Percentiles rank a stretch among this genome's conserved stretches.
phyloP scores from a whole-genome alignment of 2,888 invertebrate genomes.

The Euspilapteryx auroguttella region DNA sequence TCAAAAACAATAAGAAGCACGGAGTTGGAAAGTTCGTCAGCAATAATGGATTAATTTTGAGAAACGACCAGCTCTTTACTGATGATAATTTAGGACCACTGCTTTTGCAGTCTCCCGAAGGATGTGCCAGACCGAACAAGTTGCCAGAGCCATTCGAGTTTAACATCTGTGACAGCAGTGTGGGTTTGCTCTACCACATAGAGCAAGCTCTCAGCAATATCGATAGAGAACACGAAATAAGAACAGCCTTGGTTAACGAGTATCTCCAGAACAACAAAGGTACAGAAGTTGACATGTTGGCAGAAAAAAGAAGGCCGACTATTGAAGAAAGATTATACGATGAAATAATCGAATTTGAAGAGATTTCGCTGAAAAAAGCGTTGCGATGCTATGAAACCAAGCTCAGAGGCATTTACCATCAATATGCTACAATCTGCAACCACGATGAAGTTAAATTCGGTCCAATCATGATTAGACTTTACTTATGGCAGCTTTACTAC shows the following conservation, averaged over 20 bases:
- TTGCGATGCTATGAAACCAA: slow-evolving; percentile 43
- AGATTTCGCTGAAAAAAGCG: slow-evolving; percentile 37
- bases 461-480: slow-evolving; percentile 50
- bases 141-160: too few species aligned
- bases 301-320: slow-evolving; percentile 6
- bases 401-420: slow-evolving; percentile 49
- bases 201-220: slow-evolving; percentile 31
- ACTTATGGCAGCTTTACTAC: slow-evolving; percentile 63
- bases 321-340: too few species aligned
- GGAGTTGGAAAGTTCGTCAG: slow-evolving; percentile 57
- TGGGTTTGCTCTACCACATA: slow-evolving; percentile 45
- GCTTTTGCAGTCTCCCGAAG: too few species aligned
- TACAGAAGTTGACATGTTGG: slow-evolving; percentile 9
- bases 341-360: slow-evolving; percentile 37
- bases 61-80: slow-evolving; percentile 47
- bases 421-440: slow-evolving; percentile 50
- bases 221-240: slow-evolving; percentile 23
- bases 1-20: slow-evolving; percentile 57
- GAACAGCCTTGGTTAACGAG: slow-evolving; percentile 21
- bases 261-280: slow-evolving; percentile 26
- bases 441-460: slow-evolving; percentile 26
- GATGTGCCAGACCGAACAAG: too few species aligned
- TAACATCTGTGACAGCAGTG: slow-evolving; percentile 34
- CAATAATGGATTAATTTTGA: slow-evolving; percentile 54
- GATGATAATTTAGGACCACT: slow-evolving; percentile 56